A percentile compares a stretch with the other conserved stretches of the same genome.
These are phyloP conservation scores for Sphaerodactylus townsendi DNA, from an alignment of 2,113 vertebrate genomes.

Conservation along the genomic window DNA sequence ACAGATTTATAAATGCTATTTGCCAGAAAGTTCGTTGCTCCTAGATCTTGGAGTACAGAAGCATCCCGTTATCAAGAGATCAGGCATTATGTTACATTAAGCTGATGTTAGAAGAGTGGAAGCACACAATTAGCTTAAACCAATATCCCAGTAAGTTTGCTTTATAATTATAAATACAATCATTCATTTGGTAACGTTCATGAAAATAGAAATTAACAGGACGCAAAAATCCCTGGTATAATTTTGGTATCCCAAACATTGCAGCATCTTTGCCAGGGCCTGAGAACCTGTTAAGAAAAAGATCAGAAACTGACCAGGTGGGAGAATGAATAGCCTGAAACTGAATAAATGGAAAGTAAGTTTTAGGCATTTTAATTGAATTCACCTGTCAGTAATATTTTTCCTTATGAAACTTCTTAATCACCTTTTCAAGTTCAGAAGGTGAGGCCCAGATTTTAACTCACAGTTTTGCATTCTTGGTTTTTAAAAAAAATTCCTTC, in stretches of 20 bases:
- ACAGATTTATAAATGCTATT: background rate
- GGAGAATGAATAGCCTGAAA: background rate
- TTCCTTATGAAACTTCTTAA: background rate
- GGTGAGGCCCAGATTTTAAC: background rate
- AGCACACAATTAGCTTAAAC: background rate
- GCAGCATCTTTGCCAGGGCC: slow-evolving; percentile 11
- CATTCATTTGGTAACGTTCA: background rate
- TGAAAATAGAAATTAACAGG: background rate
- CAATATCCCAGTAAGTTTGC: background rate
- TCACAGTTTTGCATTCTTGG: background rate
- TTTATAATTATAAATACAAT: background rate
- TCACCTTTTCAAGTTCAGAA: background rate
- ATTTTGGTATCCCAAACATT: background rate
- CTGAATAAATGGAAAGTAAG: background rate
- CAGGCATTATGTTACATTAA: background rate
- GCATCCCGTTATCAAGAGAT: background rate
- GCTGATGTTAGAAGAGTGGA: background rate
- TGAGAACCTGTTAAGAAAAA: background rate
- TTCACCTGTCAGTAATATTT: background rate
- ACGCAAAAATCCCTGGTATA: background rate
- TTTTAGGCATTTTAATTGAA: background rate
- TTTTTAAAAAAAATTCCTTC: background rate
- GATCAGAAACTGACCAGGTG: background rate
- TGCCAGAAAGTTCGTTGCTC: background rate
- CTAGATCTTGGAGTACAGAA: too few relatives aligned